Evolutionary conservation across 53 echinoderm and acorn worm genomes (phyloP), one percentile per base, ranked within the genome.

Genomic region (Pentamera pediparva): DNA sequence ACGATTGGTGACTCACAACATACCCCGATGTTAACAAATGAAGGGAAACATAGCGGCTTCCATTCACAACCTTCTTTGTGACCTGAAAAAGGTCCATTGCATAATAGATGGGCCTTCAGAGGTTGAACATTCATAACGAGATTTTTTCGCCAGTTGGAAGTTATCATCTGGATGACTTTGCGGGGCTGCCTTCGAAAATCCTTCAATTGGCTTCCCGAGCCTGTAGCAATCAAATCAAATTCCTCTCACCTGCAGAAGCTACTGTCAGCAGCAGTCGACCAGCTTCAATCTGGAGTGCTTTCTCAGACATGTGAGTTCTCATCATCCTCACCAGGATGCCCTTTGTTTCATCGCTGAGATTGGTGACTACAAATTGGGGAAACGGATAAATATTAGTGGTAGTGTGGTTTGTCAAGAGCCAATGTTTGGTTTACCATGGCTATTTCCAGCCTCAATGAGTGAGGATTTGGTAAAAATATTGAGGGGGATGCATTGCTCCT

Each of bases 171-270:
- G 25, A 52, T 52, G 17, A 52, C 9, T 52, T 6, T 15, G 6
- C 25, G 25, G 17, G 52, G 17, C 52, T 52, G 52, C 19, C 15
- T 31, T 57, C n/a, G n/a, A n/a, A n/a, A n/a, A n/a, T n/a, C n/a
- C 28, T 49, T 39, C 7, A 49, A 69, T 10, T 26, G n/a, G n/a
- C n/a, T n/a, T n/a, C n/a, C n/a, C n/a, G n/a, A n/a, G n/a, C n/a
- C n/a, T n/a, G n/a, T n/a, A n/a, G n/a, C n/a, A n/a, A n/a, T n/a
- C n/a, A n/a, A n/a, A n/a, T n/a, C n/a, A n/a, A n/a, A n/a, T n/a
- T 18, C 20, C 54, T 20, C 80, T 84, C 38, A 93, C 93, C 89
- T 78, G 93, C 93, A 15, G 89, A 81, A 15, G 86, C 89, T 15
- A 93, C 35, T 6, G 89, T 93, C 2, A 89, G 69, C 1, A 93